Base-by-base conservation (phyloP, 2,888 invertebrate species). In the Mycogona germanica region DNA sequence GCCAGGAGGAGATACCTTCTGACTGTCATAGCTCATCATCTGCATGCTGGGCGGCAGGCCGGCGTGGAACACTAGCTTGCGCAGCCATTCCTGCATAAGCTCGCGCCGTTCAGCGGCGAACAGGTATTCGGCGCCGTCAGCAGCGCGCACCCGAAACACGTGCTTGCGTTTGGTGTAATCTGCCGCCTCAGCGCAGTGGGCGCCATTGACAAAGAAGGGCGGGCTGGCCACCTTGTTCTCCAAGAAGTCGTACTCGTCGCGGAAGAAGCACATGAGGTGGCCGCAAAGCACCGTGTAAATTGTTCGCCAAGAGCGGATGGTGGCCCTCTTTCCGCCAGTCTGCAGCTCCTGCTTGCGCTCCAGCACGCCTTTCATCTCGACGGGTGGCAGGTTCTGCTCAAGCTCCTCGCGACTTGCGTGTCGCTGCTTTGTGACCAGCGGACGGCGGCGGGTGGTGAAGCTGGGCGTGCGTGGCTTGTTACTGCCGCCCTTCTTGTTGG, bases 201-300 rank as follows among this genome's bases (percentile, higher is more conserved):
- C 91, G 70, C 82, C 77, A 63, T 74, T 76, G 41, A 79, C 72
- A 60, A 82, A 84, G 26, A 93, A 81, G 0, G 89, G 87, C 0
- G 92, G 84, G 2, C 87, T 83, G 0, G 87, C 84, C 0, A 93
- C 92, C 73, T 87, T 86, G 64, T 88, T 84, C 60, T 81, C 81
- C 57, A 80, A 77, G 73, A 93, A 95, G 71, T 92, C 92, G 62
- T 84, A 81, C 66, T 87, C 85, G 68, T 95, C 93, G 67, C 93
- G 85, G 77, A 97, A 98, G 82, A 98, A 97, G 73, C 95, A 96
- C 51, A 98, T 74, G 63, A 96, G 74, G 68, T 98, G 97, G 0
- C 97, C 97, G 68, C 95, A 97, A 25, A 98, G 76, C 53, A 96
- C 96, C 0, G 91, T 86, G 72, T 95, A 89, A 73, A 87, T 89